Conservation (phyloP, 2,113 vertebrate species). For the Neogale vison region DNA sequence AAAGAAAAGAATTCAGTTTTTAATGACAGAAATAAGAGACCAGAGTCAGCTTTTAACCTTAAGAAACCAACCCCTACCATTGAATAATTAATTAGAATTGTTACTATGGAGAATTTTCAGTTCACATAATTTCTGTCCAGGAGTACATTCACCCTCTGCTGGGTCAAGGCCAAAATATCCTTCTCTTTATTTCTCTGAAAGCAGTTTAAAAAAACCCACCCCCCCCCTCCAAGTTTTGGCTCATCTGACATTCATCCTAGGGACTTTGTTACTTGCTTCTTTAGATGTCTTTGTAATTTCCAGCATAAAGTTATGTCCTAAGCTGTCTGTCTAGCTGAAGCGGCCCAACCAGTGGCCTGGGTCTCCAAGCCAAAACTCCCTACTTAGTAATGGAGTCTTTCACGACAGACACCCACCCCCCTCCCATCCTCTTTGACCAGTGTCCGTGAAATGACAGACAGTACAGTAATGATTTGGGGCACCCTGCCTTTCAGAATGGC, state of each 20-base stretch:
- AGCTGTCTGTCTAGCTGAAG: not conserved
- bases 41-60: conserved; percentile 56
- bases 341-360: not conserved
- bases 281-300: conserved; percentile 61
- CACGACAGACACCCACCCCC: not conserved
- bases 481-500: conserved; percentile 14
- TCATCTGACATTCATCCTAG: conserved; percentile 47
- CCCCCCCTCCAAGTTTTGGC: not conserved
- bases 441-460: conserved; percentile 18
- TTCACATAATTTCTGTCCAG: conserved; percentile 50
- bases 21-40: conserved; percentile 55
- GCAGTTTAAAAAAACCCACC: not conserved
- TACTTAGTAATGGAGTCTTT: not conserved
- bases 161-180: conserved; percentile 55
- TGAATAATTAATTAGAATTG: conserved; percentile 70
- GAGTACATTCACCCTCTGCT: conserved; percentile 35
- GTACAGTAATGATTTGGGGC: not conserved
- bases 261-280: conserved; percentile 38
- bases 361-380: conserved; percentile 28
- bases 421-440: not conserved
- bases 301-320: conserved; percentile 39
- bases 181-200: conserved; percentile 61
- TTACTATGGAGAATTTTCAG: conserved; percentile 65
- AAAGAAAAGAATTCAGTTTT: conserved; percentile 41
- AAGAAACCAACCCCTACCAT: conserved; percentile 61